phyloP scores from a whole-genome alignment of 2,888 invertebrate species.

The Zootermopsis nevadensis region DNA sequence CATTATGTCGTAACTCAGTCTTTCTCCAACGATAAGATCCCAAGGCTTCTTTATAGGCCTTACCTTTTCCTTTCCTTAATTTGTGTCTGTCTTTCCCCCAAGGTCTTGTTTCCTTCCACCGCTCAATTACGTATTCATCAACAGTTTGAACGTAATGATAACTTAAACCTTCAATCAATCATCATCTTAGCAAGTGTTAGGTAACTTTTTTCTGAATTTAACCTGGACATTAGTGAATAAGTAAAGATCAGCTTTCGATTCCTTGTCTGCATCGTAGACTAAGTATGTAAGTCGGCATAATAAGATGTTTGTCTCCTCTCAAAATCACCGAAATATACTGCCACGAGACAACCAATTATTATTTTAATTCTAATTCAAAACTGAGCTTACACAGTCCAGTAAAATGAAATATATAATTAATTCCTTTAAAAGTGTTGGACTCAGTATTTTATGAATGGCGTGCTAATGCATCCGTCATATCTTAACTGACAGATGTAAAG shows the following conservation, averaged over 20 bases:
- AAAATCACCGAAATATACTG: not conserved
- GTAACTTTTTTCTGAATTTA: no score
- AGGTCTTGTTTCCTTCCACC: not conserved
- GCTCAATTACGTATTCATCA: conserved; percentile 3
- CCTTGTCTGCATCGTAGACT: no score
- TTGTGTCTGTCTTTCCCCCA: conserved; percentile 9
- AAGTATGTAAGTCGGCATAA: not conserved
- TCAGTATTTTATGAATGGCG: no score
- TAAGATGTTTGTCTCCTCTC: not conserved
- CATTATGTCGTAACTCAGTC: conserved; percentile 30
- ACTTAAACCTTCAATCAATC: not conserved
- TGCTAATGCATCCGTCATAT: not conserved
- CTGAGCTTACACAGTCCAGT: no score
- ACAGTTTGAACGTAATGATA: not conserved
- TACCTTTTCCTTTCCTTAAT: conserved; percentile 15
- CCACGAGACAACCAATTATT: not conserved
- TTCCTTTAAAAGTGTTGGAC: no score
- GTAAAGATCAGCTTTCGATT: no score
- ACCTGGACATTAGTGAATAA: no score
- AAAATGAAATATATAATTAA: no score
- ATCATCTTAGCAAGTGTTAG: no score
- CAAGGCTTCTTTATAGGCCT: conserved; percentile 5
- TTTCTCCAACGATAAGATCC: not conserved
- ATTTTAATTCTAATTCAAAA: not conserved
- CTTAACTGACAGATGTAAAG: not conserved